Conservation (phyloP, 2,113 vertebrate species). For the Calidris pygmaea region DNA sequence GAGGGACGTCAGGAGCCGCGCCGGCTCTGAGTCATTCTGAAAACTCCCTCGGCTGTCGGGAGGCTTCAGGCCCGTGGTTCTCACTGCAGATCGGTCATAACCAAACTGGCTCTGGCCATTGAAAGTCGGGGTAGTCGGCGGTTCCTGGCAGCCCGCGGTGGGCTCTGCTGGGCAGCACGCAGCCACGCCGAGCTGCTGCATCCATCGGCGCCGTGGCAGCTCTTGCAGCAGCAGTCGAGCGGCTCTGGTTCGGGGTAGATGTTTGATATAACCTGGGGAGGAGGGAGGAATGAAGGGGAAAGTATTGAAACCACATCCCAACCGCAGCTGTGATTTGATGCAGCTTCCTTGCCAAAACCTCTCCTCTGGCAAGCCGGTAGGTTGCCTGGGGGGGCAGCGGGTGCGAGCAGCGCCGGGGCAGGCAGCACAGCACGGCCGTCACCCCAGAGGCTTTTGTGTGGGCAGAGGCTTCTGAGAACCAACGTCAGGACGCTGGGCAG, state of each 20-base stretch:
- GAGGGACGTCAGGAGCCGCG: neutral
- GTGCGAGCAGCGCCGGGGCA: neutral
- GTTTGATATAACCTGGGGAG: constrained; percentile 35
- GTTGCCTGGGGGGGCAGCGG: neutral
- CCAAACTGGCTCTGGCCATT: neutral
- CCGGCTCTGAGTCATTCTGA: constrained; percentile 38
- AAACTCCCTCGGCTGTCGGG: rapidly evolving
- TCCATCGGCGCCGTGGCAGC: rapidly evolving
- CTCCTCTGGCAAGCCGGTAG: constrained; percentile 19
- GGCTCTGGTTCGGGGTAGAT: neutral
- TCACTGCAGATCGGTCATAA: neutral
- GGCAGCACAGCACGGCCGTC: neutral
- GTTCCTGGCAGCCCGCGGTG: neutral
- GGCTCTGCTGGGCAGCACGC: neutral
- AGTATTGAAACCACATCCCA: constrained; percentile 68
- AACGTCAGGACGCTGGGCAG: rapidly evolving
- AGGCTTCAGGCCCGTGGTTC: neutral
- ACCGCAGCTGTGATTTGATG: constrained; percentile 67
- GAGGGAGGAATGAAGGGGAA: constrained; percentile 63
- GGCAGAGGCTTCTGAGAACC: neutral
- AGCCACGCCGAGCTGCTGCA: rapidly evolving
- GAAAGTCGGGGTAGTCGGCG: neutral
- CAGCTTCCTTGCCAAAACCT: constrained; percentile 64
- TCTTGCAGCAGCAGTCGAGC: neutral
- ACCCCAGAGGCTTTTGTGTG: neutral